Evolutionary conservation across 2,113 vertebrate species (phyloP).

Genomic region (Fukomys damarensis): DNA sequence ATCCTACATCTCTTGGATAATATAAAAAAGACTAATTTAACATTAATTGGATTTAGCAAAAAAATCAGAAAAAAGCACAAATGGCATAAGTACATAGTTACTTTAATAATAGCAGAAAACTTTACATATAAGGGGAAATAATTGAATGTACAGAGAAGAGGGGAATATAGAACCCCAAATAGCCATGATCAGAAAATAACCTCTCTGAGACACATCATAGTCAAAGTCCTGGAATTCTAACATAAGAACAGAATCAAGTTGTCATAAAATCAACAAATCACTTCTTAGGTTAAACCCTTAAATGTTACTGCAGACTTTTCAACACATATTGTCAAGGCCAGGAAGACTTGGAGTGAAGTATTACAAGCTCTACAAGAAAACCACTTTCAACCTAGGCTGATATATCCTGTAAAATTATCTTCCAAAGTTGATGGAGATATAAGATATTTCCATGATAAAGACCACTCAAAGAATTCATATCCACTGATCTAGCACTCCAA

Average conservation of each 20-base stretch:
- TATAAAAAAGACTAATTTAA: not conserved
- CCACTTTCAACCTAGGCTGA: not conserved
- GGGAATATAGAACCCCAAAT: not conserved
- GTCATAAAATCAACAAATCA: not conserved
- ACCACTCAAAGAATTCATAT: not conserved
- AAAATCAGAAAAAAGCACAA: not conserved
- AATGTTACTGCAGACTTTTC: not conserved
- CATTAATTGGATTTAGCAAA: not conserved
- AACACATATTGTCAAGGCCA: no score
- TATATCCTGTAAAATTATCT: no score
- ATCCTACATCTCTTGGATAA: not conserved
- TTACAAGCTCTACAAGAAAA: not conserved
- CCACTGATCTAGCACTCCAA: no score
- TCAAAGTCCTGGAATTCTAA: no score
- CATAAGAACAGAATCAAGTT: no score
- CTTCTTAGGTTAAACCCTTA: not conserved
- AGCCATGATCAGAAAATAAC: not conserved
- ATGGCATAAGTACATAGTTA: not conserved
- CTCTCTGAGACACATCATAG: no score
- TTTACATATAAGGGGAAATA: no score
- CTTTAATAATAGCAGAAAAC: not conserved
- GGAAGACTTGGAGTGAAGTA: not conserved
- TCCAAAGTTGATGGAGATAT: no score
- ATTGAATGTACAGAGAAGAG: not conserved
- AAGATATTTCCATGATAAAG: not conserved